Conservation (phyloP, 1,140 invertebrate species). For the Pomphorhynchus laevis region DNA sequence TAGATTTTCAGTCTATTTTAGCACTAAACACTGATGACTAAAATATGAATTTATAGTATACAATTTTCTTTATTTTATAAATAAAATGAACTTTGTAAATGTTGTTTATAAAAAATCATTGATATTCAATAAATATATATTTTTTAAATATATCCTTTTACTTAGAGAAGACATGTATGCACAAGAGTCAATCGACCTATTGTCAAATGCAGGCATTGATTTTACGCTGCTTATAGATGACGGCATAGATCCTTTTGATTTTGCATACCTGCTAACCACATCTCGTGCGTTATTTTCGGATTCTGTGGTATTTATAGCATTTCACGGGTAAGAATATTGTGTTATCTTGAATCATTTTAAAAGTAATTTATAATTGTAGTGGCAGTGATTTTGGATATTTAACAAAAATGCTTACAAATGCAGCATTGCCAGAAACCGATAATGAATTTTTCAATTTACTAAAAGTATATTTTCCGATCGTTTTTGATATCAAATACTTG, state of each 20-base stretch:
- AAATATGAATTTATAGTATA: too few relatives aligned
- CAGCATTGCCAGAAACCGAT: conserved; percentile 54
- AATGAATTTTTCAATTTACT: conserved; percentile 67
- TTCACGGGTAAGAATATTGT: conserved; percentile 30
- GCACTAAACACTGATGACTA: too few relatives aligned
- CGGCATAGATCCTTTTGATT: conserved; percentile 68
- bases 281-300: conserved; percentile 74
- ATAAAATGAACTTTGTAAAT: too few relatives aligned
- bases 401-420: conserved; percentile 51
- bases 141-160: conserved; percentile 1
- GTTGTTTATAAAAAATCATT: too few relatives aligned
- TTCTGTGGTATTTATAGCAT: conserved; percentile 78
- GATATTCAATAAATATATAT: background rate
- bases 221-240: conserved; percentile 87
- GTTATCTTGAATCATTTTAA: background rate
- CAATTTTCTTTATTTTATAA: too few relatives aligned
- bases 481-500: conserved; percentile 88
- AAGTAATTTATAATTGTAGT: conserved; percentile 23
- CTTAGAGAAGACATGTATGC: conserved; percentile 80
- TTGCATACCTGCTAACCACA: conserved; percentile 75
- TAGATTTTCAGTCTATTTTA: too few relatives aligned
- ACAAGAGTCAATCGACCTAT: conserved; percentile 73
- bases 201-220: conserved; percentile 74
- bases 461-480: conserved; percentile 62
- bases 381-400: conserved; percentile 97